A percentile compares a stretch with the other conserved stretches of the same genome.
Conservation (phyloP, 2,113 vertebrate species). For the Procavia capensis region DNA sequence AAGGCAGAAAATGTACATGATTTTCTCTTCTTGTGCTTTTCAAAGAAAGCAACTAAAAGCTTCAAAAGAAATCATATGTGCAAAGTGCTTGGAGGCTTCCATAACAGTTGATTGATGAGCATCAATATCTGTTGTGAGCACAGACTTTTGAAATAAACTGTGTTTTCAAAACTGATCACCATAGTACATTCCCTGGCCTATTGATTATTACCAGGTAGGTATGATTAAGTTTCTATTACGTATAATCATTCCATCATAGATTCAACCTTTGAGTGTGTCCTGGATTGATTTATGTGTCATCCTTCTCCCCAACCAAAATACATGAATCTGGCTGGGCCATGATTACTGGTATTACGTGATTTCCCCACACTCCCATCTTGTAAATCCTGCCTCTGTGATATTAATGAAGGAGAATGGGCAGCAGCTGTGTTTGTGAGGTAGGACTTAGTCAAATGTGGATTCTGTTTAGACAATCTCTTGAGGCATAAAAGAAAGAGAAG, state of each 20-base stretch:
- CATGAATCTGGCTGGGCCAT: too few relatives aligned
- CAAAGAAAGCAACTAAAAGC: constrained; percentile 35
- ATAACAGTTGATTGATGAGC: neutral
- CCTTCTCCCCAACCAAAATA: too few relatives aligned
- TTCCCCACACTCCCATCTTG: too few relatives aligned
- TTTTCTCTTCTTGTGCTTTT: constrained; percentile 26
- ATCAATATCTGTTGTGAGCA: neutral
- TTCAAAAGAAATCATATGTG: neutral
- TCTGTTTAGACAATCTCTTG: too few relatives aligned
- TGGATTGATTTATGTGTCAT: too few relatives aligned
- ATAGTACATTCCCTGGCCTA: neutral
- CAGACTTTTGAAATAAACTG: neutral
- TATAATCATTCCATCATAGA: neutral
- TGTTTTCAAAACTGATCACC: neutral
- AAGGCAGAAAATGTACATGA: neutral
- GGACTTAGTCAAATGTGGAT: too few relatives aligned
- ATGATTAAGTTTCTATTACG: neutral
- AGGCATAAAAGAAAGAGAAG: too few relatives aligned
- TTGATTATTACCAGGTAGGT: neutral
- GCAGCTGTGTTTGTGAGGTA: too few relatives aligned
- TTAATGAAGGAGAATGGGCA: too few relatives aligned
- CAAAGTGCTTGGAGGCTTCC: neutral
- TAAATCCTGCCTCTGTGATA: too few relatives aligned
- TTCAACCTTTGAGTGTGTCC: neutral
- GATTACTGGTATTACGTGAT: too few relatives aligned